Evolutionary conservation across 2,113 vertebrate species (phyloP).

Genomic region (Mastomys natalensis): DNA sequence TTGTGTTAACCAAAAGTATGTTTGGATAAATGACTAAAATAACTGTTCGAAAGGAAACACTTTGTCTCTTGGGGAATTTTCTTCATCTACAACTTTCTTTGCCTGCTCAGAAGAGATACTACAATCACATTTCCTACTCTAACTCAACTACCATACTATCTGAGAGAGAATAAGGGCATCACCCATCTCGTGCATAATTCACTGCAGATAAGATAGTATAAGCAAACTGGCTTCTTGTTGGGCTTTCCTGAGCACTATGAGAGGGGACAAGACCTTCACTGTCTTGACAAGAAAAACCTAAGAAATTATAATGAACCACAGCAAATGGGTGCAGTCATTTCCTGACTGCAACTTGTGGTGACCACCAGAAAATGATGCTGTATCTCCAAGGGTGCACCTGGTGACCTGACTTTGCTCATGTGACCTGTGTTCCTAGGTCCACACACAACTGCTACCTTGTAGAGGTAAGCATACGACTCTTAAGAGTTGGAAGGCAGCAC

Average conservation of each 20-base stretch:
- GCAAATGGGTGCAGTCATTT: background rate
- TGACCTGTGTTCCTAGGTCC: background rate
- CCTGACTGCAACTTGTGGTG: background rate
- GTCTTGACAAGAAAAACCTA: background rate
- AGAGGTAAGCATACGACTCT: background rate
- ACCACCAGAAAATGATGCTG: background rate
- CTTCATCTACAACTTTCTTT: background rate
- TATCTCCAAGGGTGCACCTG: background rate
- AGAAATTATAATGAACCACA: background rate
- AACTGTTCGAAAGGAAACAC: background rate
- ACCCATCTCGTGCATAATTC: background rate
- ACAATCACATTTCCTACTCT: background rate
- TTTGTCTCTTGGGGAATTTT: background rate
- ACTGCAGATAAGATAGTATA: background rate
- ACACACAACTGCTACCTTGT: background rate
- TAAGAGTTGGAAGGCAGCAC: background rate
- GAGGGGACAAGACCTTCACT: background rate
- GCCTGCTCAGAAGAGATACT: background rate
- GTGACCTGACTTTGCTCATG: background rate
- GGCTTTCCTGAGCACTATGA: background rate
- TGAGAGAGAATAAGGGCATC: conserved; percentile 29
- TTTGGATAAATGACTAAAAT: conserved; percentile 44
- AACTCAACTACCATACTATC: background rate
- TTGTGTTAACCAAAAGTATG: conserved; percentile 10
- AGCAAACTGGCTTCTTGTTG: background rate